Evolutionary conservation across 2,888 invertebrate genomes (phyloP).

Genomic region (Pristionchus maxplancki): DNA sequence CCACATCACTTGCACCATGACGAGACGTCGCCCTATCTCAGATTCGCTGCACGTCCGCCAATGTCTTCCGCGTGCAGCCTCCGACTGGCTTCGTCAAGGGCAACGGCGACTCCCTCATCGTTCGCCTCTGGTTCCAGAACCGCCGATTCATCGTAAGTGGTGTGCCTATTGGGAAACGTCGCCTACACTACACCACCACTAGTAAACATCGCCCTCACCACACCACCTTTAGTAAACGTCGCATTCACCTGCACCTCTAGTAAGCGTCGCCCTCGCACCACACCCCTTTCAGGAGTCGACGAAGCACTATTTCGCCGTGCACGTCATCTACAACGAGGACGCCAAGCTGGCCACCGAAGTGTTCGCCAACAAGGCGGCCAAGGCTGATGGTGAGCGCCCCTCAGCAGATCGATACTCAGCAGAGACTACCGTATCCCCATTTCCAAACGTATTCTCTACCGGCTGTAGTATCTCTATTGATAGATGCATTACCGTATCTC

Average conservation of each 20-base stretch:
- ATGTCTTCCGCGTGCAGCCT: slow-evolving; percentile 34
- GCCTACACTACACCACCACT: too few relatives aligned
- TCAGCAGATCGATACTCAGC: too few relatives aligned
- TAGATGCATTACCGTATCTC: too few relatives aligned
- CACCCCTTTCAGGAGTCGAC: slow-evolving; percentile 12
- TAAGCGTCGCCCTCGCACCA: too few relatives aligned
- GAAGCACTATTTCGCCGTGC: slow-evolving; percentile 40
- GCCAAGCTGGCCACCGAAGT: not conserved
- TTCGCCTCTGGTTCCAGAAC: slow-evolving; percentile 46
- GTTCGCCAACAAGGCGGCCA: slow-evolving; percentile 9
- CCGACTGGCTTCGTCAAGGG: slow-evolving; percentile 7
- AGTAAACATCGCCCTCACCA: not conserved
- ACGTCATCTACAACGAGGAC: slow-evolving; percentile 24
- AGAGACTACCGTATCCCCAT: too few relatives aligned
- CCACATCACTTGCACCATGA: too few relatives aligned
- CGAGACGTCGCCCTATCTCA: not conserved
- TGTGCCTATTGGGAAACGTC: not conserved
- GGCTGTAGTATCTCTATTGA: too few relatives aligned
- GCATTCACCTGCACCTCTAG: too few relatives aligned
- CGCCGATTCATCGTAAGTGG: slow-evolving; percentile 35
- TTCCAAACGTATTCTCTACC: too few relatives aligned
- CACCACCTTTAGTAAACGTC: too few relatives aligned
- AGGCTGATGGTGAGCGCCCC: slow-evolving; percentile 23
- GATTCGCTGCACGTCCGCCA: slow-evolving; percentile 25
- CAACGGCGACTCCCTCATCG: not conserved